Evolutionary conservation across 2,888 invertebrate genomes (phyloP).

Genomic region (Venustoraphidia nigricollis): DNA sequence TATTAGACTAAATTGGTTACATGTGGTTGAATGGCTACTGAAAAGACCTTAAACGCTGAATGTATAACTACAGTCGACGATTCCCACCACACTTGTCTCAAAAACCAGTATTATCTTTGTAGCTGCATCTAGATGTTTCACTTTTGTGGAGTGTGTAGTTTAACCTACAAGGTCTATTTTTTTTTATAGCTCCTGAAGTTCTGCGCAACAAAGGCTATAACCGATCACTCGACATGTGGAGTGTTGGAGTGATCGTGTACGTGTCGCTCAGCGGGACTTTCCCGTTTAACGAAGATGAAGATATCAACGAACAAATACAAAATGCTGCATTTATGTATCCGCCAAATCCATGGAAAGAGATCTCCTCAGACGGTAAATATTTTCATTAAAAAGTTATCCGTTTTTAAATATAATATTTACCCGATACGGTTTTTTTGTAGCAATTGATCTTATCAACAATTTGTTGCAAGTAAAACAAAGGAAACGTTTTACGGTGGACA

Average conservation of each 20-base stretch:
- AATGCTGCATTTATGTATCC: conserved; percentile 99
- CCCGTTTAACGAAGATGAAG: conserved; percentile 99
- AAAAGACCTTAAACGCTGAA: too few relatives aligned
- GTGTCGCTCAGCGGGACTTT: conserved; percentile 97
- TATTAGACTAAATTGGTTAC: too few relatives aligned
- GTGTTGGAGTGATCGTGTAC: conserved; percentile 97
- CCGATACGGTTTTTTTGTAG: conserved; percentile 36
- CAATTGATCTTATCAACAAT: conserved; percentile 95
- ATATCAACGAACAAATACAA: conserved; percentile 98
- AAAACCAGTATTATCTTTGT: too few relatives aligned
- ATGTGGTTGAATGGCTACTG: too few relatives aligned
- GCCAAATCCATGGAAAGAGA: conserved; percentile 92
- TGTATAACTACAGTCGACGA: too few relatives aligned
- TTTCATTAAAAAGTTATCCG: neutral
- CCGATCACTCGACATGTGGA: conserved; percentile 99
- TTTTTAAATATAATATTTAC: neutral
- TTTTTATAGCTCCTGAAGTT: conserved; percentile 81
- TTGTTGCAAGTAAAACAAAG: conserved; percentile 92
- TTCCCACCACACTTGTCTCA: too few relatives aligned
- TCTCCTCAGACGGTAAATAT: conserved; percentile 67
- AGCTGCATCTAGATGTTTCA: too few relatives aligned
- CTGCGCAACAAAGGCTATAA: conserved; percentile 97
- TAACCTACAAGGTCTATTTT: too few relatives aligned
- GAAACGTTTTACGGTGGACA: conserved; percentile 91
- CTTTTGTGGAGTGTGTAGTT: too few relatives aligned